Evolutionary conservation across 2,888 invertebrate species (phyloP), one percentile per base, ranked within the genome.

Genomic region (Stegana nigrithorax): DNA sequence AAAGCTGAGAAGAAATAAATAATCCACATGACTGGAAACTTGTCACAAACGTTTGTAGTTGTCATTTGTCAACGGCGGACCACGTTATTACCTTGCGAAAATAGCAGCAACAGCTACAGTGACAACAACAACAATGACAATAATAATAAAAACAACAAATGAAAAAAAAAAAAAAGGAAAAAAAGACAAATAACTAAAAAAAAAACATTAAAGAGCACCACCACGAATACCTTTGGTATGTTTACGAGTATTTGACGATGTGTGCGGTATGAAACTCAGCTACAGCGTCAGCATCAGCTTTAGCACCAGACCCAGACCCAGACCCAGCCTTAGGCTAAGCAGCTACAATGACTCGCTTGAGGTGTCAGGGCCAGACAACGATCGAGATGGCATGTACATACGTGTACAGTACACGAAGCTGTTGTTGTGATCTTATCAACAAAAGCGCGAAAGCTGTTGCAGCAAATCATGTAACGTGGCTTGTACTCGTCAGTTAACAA

Each of bases 21-120:
- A n/a, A n/a, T n/a, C n/a, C n/a, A n/a, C n/a, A n/a, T n/a, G n/a
- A 70, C 84, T 82, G 81, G 84, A 82, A 81, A 80, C 78, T 75
- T 84, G 84, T 83, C 84, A 84, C 81, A 84, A 83, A 82, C 80
- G 79, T 77, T 81, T 85, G 84, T 83, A 72, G 73, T 72, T 79
- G 81, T 82, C 85, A 84, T 84, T 84, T 84, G 83, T 84, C 84
- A 85, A 75, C 68, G 25, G 66, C 60, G 45, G n/a, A 21, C 21
- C 51, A 44, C 58, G 45, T 25, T 56, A 29, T 50, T 36, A 32
- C 32, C 32, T 23, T 29, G 53, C 45, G 12, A 45, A 32, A 12
- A 32, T n/a, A n/a, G n/a, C n/a, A n/a, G n/a, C n/a, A n/a, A n/a
- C n/a, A n/a, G n/a, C n/a, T n/a, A n/a, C n/a, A n/a, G n/a, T n/a